A percentile compares a stretch with the other conserved stretches of the same genome.
phyloP scores from a whole-genome alignment of 2,113 vertebrate species.

The Alouatta palliata region DNA sequence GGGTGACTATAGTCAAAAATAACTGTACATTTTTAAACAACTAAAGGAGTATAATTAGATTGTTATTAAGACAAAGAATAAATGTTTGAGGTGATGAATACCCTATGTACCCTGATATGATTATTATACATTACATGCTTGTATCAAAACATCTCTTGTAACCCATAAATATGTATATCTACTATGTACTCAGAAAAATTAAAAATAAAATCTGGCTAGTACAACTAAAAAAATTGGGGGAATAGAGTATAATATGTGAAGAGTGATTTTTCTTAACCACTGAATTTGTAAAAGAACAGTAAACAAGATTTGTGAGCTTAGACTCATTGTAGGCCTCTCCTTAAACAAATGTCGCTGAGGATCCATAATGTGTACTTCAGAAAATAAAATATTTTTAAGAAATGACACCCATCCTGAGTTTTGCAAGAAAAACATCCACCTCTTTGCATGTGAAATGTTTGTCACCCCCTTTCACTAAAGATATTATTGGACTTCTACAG shows the following conservation, averaged over 20 bases:
- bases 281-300: neutral
- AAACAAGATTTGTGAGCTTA: neutral
- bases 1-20: too few species aligned
- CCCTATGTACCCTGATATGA: too few species aligned
- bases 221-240: neutral
- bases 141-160: too few species aligned
- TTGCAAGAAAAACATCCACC: neutral
- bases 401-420: neutral
- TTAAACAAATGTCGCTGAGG: neutral
- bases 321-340: neutral
- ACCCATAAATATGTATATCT: too few species aligned
- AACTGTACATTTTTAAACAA: too few species aligned
- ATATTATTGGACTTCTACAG: neutral
- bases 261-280: neutral
- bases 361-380: neutral
- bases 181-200: too few species aligned
- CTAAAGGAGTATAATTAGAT: too few species aligned
- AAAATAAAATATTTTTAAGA: neutral
- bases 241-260: neutral
- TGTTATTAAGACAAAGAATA: too few species aligned
- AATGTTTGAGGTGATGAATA: too few species aligned
- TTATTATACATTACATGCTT: too few species aligned
- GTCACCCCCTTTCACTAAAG: neutral
- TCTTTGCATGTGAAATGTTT: neutral
- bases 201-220: too few species aligned